Conservation (phyloP, 2,797 vertebrate genomes). For the Neosilurus mollespiculum region DNA sequence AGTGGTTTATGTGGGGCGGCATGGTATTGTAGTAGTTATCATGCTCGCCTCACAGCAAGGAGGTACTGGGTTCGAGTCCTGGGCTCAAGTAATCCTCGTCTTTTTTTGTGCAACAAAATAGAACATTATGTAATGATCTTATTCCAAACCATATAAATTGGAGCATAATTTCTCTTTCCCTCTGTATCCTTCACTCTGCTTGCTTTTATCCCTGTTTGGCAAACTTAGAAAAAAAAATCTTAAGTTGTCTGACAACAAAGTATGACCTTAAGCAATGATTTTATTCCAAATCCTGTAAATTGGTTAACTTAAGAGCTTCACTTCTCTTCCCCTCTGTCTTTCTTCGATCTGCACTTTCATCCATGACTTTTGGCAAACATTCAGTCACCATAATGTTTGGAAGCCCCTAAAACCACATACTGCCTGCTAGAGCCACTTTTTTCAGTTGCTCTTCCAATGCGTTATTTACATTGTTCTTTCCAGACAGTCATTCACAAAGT, state of each 20-base stretch:
- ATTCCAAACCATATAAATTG: background rate
- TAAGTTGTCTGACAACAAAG: background rate
- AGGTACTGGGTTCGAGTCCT: too few species aligned
- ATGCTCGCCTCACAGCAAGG: too few species aligned
- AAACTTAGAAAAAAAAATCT: background rate
- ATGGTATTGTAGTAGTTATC: too few species aligned
- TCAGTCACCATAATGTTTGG: constrained; percentile 33
- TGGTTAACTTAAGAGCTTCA: background rate
- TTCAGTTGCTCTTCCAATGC: constrained; percentile 17
- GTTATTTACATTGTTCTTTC: constrained; percentile 11
- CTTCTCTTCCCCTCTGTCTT: background rate
- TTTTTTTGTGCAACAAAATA: background rate
- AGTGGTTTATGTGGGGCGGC: background rate
- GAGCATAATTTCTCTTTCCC: background rate
- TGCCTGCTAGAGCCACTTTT: constrained; percentile 9
- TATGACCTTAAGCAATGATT: background rate
- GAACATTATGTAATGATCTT: background rate
- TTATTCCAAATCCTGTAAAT: constrained; percentile 1
- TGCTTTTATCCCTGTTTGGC: background rate
- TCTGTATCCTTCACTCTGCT: background rate
- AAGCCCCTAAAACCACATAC: constrained; percentile 28
- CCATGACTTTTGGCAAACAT: background rate
- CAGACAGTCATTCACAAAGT: constrained; percentile 12
- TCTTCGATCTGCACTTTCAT: constrained; percentile 1
- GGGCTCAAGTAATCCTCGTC: background rate